These are phyloP conservation scores for Goniozus legneri DNA, from an alignment of 1,140 invertebrate species.

Conservation along the genomic window DNA sequence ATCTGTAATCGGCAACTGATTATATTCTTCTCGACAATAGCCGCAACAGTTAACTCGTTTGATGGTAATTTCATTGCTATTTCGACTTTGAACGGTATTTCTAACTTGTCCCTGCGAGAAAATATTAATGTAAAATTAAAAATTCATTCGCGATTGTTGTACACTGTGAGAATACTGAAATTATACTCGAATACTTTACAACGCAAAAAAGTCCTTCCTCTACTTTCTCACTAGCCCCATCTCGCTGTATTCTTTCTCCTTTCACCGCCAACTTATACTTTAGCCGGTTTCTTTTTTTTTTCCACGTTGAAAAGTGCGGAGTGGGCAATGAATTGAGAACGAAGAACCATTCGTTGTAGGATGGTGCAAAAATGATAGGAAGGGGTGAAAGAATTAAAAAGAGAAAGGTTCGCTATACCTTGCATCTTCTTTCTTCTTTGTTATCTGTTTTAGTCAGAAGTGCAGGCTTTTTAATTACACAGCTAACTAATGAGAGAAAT, in stretches of 20 bases:
- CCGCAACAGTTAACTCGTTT: too few species aligned
- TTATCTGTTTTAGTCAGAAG: slow-evolving; percentile 45
- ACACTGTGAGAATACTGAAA: too few species aligned
- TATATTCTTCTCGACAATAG: too few species aligned
- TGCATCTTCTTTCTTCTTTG: slow-evolving; percentile 30
- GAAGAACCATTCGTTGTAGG: slow-evolving; percentile 23
- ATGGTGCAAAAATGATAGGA: slow-evolving; percentile 19
- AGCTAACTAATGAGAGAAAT: slow-evolving; percentile 45
- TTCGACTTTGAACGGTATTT: too few species aligned
- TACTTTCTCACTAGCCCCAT: slow-evolving; percentile 11
- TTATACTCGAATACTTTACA: slow-evolving; percentile 40
- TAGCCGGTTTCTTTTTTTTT: slow-evolving; percentile 7
- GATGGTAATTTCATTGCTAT: too few species aligned
- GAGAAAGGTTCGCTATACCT: slow-evolving; percentile 36
- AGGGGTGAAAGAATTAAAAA: slow-evolving; percentile 38
- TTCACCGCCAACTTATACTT: slow-evolving; percentile 7
- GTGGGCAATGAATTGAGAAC: slow-evolving; percentile 27
- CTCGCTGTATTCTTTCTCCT: slow-evolving; percentile 27
- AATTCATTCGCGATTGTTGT: too few species aligned
- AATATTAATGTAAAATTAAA: too few species aligned
- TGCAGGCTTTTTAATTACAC: slow-evolving; percentile 49
- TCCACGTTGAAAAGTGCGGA: slow-evolving; percentile 21
- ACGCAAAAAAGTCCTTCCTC: slow-evolving; percentile 41
- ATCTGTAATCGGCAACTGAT: too few species aligned
- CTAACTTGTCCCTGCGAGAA: too few species aligned